Conservation (phyloP, 2,888 invertebrate genomes). For the Epinotia demarniana region DNA sequence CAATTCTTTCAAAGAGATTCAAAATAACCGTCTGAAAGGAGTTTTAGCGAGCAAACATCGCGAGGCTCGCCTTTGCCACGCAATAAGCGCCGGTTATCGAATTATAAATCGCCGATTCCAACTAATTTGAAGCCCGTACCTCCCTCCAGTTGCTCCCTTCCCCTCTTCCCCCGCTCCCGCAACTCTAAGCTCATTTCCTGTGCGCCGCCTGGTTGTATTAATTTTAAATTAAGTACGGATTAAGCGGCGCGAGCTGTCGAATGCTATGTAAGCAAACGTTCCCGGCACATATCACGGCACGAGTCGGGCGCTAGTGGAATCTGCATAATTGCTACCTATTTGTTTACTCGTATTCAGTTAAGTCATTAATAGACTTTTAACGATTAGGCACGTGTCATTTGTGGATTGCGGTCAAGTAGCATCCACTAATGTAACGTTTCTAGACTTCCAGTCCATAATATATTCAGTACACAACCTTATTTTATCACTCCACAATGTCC, state of each 20-base stretch:
- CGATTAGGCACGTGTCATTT: no score
- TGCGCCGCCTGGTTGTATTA: conserved; percentile 88
- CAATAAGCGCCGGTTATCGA: conserved; percentile 62
- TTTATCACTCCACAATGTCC: conserved; percentile 21
- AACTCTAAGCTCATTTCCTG: conserved; percentile 88
- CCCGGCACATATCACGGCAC: conserved; percentile 26
- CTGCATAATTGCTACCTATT: conserved; percentile 3
- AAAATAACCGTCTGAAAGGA: conserved; percentile 41
- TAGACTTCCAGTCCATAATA: neutral
- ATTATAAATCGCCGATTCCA: conserved; percentile 62
- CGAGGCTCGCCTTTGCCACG: conserved; percentile 49
- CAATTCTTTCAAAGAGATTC: conserved; percentile 27
- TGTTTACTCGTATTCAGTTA: neutral
- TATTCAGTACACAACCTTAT: neutral
- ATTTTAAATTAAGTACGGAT: conserved; percentile 88
- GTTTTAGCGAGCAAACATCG: conserved; percentile 42
- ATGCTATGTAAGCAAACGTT: conserved; percentile 56
- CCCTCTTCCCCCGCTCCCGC: conserved; percentile 59
- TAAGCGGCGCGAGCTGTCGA: conserved; percentile 65
- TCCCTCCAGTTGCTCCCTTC: conserved; percentile 43
- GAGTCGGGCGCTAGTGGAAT: neutral
- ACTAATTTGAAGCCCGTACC: conserved; percentile 69
- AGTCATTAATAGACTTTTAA: neutral
- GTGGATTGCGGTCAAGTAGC: neutral
- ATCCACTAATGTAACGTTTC: neutral